Percentiles rank a stretch among this genome's conserved stretches.
Conservation (phyloP, 2,888 invertebrate species). For the Sphaerophoria taeniata region DNA sequence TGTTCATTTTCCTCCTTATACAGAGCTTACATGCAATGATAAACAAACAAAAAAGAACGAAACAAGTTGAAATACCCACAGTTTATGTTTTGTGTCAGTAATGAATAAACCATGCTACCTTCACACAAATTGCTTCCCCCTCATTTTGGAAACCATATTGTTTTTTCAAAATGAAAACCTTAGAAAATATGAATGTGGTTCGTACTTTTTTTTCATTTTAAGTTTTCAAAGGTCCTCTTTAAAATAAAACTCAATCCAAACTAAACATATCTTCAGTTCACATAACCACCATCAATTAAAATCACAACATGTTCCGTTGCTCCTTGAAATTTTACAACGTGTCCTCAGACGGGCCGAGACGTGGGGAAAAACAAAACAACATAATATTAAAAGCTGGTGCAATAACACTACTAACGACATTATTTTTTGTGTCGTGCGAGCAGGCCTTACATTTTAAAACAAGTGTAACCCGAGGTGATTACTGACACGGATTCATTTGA, state of each 20-base stretch:
- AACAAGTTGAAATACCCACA: not conserved
- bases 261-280: no score
- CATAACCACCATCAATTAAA: no score
- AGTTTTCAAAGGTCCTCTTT: no score
- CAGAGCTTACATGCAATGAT: not conserved
- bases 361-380: not conserved
- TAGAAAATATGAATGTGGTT: no score
- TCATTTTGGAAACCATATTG: not conserved
- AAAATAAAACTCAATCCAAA: no score
- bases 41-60: not conserved
- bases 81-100: constrained; percentile 13
- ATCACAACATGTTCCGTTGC: constrained; percentile 5
- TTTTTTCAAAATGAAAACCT: not conserved
- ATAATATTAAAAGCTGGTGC: constrained; percentile 23
- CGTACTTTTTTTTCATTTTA: no score
- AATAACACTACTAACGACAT: constrained; percentile 26
- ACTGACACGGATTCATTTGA: constrained; percentile 61
- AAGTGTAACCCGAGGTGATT: constrained; percentile 51
- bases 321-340: no score
- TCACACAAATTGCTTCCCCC: not conserved
- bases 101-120: not conserved
- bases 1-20: not conserved
- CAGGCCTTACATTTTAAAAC: not conserved
- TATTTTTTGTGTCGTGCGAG: constrained; percentile 21
- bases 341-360: not conserved